Evolutionary conservation across 2,888 invertebrate genomes (phyloP), one percentile per base, ranked within the genome.

Genomic region (Diplolepis rosae): DNA sequence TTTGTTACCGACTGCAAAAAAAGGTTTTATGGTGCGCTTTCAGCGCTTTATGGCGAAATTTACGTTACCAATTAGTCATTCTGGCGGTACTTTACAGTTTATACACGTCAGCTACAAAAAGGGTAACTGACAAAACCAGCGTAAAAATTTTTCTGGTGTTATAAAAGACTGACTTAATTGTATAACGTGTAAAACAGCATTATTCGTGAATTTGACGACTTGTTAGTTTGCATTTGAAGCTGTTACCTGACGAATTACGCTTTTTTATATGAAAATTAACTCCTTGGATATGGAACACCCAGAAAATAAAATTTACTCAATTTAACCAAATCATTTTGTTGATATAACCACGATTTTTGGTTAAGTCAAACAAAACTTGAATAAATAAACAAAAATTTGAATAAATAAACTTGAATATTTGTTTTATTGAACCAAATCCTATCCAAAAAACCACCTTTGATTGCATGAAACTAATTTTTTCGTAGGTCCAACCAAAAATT

Each of bases 11-110:
- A 18, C 3, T 61, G 35, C 35, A 61, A 35, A 39, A 61, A 24
- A 1, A 35, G n/a, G 22, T 35, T 73, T 70, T 72, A 71, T 35
- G 65, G 42, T 28, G 39, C 65, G 39, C 30, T 42, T 68, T 56
- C 51, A 42, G 32, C 35, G 65, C 65, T 74, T 74, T 74, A 75
- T 65, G 45, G 65, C 61, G 45, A 51, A 75, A 72, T 75, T 75
- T 69, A 75, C 73, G 69, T 73, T 73, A 71, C 56, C 68, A 75
- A 73, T 75, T 75, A 75, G 75, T 73, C 71, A 68, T 52, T 71
- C 65, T 11, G 27, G 27, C 54, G 35, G 35, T 35, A 13, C 6
- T 24, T 35, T 61, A 54, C 30, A 54, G 54, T 35, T 39, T 61
- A 61, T 61, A 22, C 32, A 61, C 56, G 56, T 35, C 13, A 4